phyloP scores from a whole-genome alignment of 2,113 vertebrate genomes.

The Speoplatyrhinus poulsoni region DNA sequence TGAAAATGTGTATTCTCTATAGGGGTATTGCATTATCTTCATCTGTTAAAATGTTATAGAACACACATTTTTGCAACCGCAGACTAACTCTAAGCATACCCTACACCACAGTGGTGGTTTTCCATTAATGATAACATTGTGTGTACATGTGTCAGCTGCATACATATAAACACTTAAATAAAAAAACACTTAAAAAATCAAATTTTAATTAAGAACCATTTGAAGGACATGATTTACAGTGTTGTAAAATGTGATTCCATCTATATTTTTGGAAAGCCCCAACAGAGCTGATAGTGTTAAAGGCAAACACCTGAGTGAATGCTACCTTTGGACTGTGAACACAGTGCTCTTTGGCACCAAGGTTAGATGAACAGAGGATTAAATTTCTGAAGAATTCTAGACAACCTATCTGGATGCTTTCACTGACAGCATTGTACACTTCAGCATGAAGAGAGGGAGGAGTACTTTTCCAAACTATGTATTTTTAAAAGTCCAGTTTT shows the following conservation, averaged over 20 bases:
- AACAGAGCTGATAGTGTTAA: not conserved
- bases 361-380: conserved; percentile 13
- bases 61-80: not conserved
- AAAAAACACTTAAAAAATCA: too few species aligned
- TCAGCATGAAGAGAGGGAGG: not conserved
- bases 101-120: not conserved
- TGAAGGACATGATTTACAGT: too few species aligned
- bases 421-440: not conserved
- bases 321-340: not conserved
- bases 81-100: not conserved
- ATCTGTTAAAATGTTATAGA: not conserved
- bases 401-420: conserved; percentile 20
- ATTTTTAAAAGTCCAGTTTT: too few species aligned
- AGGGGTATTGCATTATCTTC: not conserved
- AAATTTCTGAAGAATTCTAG: conserved; percentile 29
- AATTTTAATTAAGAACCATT: too few species aligned
- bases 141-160: not conserved
- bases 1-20: not conserved
- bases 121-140: not conserved
- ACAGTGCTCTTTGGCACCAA: conserved; percentile 10
- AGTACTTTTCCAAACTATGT: not conserved
- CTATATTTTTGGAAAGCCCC: too few species aligned
- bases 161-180: not conserved
- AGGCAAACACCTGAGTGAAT: not conserved
- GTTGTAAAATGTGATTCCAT: too few species aligned